Percentiles rank a stretch among this genome's conserved stretches.
Conservation (phyloP, 1,140 invertebrate species). For the Drosophila parvula region DNA sequence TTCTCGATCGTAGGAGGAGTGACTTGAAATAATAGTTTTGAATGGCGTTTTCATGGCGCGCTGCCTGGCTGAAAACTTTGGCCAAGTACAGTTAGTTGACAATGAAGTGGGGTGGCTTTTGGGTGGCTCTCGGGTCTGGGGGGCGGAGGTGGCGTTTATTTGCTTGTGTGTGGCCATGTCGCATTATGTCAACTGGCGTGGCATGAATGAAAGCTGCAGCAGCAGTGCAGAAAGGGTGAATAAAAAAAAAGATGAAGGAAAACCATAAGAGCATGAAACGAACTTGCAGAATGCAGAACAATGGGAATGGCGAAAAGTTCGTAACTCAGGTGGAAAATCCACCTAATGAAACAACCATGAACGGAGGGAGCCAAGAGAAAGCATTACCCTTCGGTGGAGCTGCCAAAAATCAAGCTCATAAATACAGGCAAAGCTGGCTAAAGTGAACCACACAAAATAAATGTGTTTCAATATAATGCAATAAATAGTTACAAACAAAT, state of each 20-base stretch:
- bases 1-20: conserved; percentile 12
- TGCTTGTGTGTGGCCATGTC: conserved; percentile 54
- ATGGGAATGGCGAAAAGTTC: conserved; percentile 23
- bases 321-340: conserved; percentile 43
- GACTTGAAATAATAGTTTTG: conserved; percentile 33
- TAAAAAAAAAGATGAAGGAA: conserved; percentile 41
- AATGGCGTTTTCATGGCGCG: conserved; percentile 35
- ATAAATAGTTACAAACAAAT: no score
- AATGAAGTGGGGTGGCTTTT: neutral
- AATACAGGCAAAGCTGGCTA: neutral
- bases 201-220: conserved; percentile 72
- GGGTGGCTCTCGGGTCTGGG: neutral
- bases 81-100: conserved; percentile 22
- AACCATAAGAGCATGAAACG: conserved; percentile 45
- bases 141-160: conserved; percentile 9
- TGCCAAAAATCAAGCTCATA: conserved; percentile 20
- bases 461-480: no score
- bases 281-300: conserved; percentile 47
- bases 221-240: conserved; percentile 29
- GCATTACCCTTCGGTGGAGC: conserved; percentile 5
- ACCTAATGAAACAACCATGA: conserved; percentile 35
- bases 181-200: conserved; percentile 73
- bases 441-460: neutral
- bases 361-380: conserved; percentile 11
- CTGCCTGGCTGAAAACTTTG: conserved; percentile 33